Evolutionary conservation across 2,888 invertebrate genomes (phyloP).

Genomic region (Limnephilus auricula): DNA sequence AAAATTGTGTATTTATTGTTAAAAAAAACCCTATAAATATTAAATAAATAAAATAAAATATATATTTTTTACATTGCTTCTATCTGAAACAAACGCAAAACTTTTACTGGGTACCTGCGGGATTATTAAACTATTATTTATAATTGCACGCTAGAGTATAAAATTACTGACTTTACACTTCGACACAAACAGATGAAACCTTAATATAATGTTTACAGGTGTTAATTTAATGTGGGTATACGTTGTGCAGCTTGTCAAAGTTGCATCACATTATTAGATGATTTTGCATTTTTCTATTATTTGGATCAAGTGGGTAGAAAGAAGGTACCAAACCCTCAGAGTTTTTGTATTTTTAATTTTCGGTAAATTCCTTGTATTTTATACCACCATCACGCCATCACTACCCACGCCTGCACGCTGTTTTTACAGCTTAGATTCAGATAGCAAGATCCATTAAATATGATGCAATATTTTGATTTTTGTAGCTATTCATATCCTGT

Average conservation of each 20-base stretch:
- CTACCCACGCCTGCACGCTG: background rate
- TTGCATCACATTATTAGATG: constrained; percentile 42
- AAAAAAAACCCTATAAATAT: too few relatives aligned
- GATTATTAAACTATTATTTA: too few relatives aligned
- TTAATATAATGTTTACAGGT: constrained; percentile 16
- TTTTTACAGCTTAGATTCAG: background rate
- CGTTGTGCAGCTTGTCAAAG: constrained; percentile 35
- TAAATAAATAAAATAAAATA: too few relatives aligned
- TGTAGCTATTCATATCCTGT: background rate
- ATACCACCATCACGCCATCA: background rate
- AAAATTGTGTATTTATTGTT: too few relatives aligned
- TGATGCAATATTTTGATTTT: background rate
- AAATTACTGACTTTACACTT: background rate
- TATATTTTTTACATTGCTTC: too few relatives aligned
- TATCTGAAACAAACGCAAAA: too few relatives aligned
- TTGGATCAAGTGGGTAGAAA: constrained; percentile 30
- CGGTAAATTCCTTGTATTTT: background rate
- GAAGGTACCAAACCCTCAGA: background rate
- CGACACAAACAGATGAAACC: background rate
- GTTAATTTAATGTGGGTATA: constrained; percentile 12
- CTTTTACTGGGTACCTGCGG: too few relatives aligned
- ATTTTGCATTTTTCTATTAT: constrained; percentile 5
- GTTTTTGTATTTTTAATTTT: background rate
- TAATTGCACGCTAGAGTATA: too few relatives aligned
- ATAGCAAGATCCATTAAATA: background rate